These are phyloP conservation scores for Cyclophora punctaria DNA, from an alignment of 2,888 invertebrate species.

Conservation along the genomic window DNA sequence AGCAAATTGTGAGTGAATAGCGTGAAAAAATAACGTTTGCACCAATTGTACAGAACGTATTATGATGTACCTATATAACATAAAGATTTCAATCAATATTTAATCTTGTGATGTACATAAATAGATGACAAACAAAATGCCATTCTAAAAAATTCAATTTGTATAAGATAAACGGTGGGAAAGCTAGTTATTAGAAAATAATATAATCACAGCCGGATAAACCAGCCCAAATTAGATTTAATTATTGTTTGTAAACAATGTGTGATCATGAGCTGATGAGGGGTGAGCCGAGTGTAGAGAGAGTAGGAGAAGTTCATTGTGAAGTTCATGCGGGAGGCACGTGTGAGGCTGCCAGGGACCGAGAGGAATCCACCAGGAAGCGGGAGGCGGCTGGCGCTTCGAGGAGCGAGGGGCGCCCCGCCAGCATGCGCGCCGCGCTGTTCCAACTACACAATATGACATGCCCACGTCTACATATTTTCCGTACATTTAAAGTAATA, in stretches of 20 bases:
- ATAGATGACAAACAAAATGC: too few relatives aligned
- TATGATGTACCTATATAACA: too few relatives aligned
- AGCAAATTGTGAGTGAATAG: too few relatives aligned
- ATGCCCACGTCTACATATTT: constrained; percentile 1
- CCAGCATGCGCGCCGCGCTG: constrained; percentile 12
- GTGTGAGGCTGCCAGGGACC: constrained; percentile 49
- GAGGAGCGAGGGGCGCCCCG: constrained; percentile 6
- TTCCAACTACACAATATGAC: constrained; percentile 1
- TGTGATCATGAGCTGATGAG: constrained; percentile 29
- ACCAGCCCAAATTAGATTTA: constrained; percentile 39
- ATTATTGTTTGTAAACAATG: constrained; percentile 62
- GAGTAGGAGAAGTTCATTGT: constrained; percentile 63
- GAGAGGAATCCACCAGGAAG: constrained; percentile 48
- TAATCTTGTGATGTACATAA: too few relatives aligned
- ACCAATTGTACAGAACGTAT: too few relatives aligned
- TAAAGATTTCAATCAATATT: too few relatives aligned
- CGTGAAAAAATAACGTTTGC: too few relatives aligned
- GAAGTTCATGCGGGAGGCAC: constrained; percentile 57
- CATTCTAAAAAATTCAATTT: too few relatives aligned
- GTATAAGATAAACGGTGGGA: too few relatives aligned
- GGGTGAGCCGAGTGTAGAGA: constrained; percentile 35
- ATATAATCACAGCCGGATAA: constrained; percentile 17
- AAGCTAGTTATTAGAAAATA: too few relatives aligned
- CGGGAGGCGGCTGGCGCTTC: constrained; percentile 27
- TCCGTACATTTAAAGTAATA: constrained; percentile 22